Percentiles rank a stretch among this genome's conserved stretches.
phyloP scores from a whole-genome alignment of 2,888 invertebrate genomes.

The Chirona hameri region DNA sequence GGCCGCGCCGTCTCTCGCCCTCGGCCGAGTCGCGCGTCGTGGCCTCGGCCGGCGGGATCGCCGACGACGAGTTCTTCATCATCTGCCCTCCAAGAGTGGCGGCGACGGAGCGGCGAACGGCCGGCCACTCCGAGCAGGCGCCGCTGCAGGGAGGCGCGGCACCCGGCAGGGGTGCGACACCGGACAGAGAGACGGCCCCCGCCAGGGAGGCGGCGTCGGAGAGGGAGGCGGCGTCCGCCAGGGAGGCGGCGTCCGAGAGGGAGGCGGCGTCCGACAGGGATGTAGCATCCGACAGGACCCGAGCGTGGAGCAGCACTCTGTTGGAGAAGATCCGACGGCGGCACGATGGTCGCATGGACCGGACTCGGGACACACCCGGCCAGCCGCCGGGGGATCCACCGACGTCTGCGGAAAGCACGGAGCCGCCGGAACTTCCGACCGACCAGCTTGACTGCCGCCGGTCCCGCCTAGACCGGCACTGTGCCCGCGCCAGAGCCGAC shows the following conservation, averaged over 20 bases:
- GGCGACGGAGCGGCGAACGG: not conserved
- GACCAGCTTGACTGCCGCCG: not conserved
- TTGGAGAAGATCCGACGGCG: conserved; percentile 11
- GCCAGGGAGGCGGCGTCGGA: too few relatives aligned
- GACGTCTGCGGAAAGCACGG: not conserved
- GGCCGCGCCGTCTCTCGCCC: conserved; percentile 3
- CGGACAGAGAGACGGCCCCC: too few relatives aligned
- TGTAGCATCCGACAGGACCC: too few relatives aligned
- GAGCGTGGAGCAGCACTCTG: not conserved
- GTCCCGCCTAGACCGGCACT: not conserved
- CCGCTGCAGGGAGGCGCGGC: too few relatives aligned
- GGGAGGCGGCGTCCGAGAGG: too few relatives aligned
- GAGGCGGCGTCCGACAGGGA: too few relatives aligned
- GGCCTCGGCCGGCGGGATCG: not conserved
- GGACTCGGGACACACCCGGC: not conserved
- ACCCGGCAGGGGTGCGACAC: too few relatives aligned
- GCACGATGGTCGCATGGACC: not conserved
- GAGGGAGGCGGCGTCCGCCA: too few relatives aligned
- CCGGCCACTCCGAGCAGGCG: too few relatives aligned
- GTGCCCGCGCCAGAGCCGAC: not conserved
- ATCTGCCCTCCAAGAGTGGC: not conserved
- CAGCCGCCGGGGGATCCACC: not conserved
- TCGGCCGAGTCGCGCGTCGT: not conserved
- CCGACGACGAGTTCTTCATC: conserved; percentile 13
- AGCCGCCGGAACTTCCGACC: too few relatives aligned